These are phyloP conservation scores for Lepidocolaptes lacrymiger DNA, from an alignment of 2,797 vertebrate species.

Conservation along the genomic window DNA sequence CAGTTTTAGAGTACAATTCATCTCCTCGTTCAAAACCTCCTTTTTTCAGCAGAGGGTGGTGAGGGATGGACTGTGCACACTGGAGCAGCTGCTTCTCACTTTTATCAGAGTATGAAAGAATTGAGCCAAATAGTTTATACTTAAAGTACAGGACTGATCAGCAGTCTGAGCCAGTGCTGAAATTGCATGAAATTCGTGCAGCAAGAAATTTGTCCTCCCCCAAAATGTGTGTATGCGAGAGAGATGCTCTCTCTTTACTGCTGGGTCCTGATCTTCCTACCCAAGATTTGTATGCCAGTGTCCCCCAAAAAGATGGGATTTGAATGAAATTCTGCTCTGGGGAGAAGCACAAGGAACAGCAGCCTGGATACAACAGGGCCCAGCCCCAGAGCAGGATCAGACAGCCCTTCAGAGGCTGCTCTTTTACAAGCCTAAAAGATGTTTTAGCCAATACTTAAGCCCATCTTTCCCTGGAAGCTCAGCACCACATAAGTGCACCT, in stretches of 20 bases:
- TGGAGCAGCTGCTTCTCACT: neutral
- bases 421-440: neutral
- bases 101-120: neutral
- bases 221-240: neutral
- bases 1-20: neutral
- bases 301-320: neutral
- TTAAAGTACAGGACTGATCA: neutral
- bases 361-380: neutral
- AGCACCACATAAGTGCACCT: neutral
- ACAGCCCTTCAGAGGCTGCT: neutral
- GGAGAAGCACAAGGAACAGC: neutral
- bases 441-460: neutral
- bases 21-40: neutral
- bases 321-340: neutral
- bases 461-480: neutral
- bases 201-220: neutral
- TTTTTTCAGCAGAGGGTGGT: neutral
- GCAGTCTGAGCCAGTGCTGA: neutral
- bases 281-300: neutral
- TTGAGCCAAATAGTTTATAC: neutral
- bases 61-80: neutral
- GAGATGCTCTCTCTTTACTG: neutral
- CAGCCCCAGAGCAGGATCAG: neutral
- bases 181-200: neutral
- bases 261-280: neutral